Evolutionary conservation across 2,113 vertebrate genomes (phyloP).

Genomic region (Emydocephalus ijimae): DNA sequence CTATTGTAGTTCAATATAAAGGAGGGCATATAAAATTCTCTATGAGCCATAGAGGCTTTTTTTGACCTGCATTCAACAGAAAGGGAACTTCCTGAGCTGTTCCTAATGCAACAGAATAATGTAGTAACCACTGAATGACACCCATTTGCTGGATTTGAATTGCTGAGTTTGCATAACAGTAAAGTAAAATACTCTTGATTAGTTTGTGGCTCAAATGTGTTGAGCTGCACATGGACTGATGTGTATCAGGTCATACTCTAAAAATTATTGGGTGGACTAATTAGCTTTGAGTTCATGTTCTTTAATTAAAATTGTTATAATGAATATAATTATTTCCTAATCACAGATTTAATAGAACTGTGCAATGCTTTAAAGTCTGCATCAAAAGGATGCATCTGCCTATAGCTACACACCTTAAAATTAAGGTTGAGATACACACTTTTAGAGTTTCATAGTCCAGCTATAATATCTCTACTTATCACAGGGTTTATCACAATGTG

Average conservation of each 20-base stretch:
- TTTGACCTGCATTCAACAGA: not conserved
- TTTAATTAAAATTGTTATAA: not conserved
- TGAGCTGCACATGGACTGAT: not conserved
- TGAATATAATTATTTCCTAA: not conserved
- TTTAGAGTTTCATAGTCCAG: not conserved
- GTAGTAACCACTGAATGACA: not conserved
- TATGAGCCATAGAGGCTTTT: not conserved
- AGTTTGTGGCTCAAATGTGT: not conserved
- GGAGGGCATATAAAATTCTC: not conserved
- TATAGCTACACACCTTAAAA: not conserved
- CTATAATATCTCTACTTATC: not conserved
- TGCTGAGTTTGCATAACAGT: not conserved
- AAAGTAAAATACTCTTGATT: not conserved
- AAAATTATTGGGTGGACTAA: not conserved
- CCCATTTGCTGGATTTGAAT: not conserved
- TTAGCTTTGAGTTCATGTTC: not conserved
- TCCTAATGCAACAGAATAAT: not conserved
- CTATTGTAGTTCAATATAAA: not conserved
- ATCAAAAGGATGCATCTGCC: not conserved
- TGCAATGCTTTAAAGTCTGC: not conserved
- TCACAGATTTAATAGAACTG: not conserved
- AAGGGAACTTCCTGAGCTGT: not conserved
- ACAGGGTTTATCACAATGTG: not conserved
- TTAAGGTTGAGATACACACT: not conserved
- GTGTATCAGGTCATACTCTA: not conserved